Base-by-base conservation (phyloP, 2,888 invertebrate genomes). In the Phania funesta region DNA sequence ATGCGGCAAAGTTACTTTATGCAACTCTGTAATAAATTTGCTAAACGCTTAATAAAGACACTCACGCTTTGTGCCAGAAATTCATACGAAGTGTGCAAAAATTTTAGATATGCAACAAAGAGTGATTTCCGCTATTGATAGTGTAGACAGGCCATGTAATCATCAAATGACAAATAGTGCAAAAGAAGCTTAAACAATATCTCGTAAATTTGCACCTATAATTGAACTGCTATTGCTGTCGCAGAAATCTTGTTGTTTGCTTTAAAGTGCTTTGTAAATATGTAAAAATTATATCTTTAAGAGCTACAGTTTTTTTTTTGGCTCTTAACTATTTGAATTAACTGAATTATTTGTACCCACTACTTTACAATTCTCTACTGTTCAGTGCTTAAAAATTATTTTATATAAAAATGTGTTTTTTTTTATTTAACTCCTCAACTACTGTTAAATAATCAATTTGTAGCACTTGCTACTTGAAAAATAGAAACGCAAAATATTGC, bases 381-480 rank as follows among this genome's bases (percentile, higher is more conserved):
- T 52, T 50, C 3, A 13, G 5, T 50, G 24, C 48, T 50, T 62
- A 9, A 68, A 60, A 38, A 35, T 35, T 71, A 26, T 71, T 71
- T 29, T 26, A 52, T 52, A 44, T 18, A 50, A 65, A 56, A 65
- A 58, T 74, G 13, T 50, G 62, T 60, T 50, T 29, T 1, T 32
- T 68, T 54, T 56, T 64, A 44, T 54, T 24, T 35, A 52, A 50
- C 58, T 71, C 32, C 22, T 41, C 80, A 58, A 52, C 76, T 76
- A 71, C 58, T 73, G 65, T 71, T 80, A 35, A 58, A n/a, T n/a
- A n/a, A n/a, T n/a, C n/a, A n/a, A 60, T 58, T 46, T 58, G 35
- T 38, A 64, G 68, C 62, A 74, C 60, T 48, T 74, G 80, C 75
- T 80, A 80, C 80, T 80, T 80, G 32, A 50, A 35, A 38, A 46